Conservation (phyloP, 2,888 invertebrate genomes). For the Campaea margaritaria region DNA sequence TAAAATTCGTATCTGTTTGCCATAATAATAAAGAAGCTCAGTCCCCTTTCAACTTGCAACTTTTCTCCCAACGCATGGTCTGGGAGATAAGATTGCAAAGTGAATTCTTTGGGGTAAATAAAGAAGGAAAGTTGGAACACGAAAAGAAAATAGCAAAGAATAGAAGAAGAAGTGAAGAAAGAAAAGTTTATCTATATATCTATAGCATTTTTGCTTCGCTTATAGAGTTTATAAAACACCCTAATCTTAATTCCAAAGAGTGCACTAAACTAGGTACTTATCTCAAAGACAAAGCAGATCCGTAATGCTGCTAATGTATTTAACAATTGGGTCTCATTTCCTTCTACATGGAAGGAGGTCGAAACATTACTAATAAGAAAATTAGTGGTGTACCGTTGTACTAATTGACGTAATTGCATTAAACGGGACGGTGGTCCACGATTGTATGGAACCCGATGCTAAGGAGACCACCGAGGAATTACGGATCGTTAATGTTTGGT, state of each 20-base stretch:
- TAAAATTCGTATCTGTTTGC: too few relatives aligned
- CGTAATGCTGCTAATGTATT: not conserved
- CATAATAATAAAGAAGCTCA: too few relatives aligned
- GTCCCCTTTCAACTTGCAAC: too few relatives aligned
- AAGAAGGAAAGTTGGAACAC: too few relatives aligned
- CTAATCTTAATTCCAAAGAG: not conserved
- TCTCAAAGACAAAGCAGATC: constrained; percentile 13
- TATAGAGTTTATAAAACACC: not conserved
- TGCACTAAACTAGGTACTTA: not conserved
- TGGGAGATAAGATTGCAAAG: too few relatives aligned
- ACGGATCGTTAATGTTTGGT: not conserved
- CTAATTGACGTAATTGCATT: constrained; percentile 44
- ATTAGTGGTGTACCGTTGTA: constrained; percentile 25
- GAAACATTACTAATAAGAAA: constrained; percentile 31
- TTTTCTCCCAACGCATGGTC: too few relatives aligned
- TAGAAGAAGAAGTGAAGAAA: too few relatives aligned
- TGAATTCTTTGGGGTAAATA: too few relatives aligned
- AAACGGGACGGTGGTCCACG: constrained; percentile 32
- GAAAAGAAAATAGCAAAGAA: too few relatives aligned
- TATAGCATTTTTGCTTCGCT: not conserved
- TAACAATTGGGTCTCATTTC: constrained; percentile 29
- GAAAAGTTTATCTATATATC: too few relatives aligned
- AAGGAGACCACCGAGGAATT: constrained; percentile 28
- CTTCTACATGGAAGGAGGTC: constrained; percentile 30
- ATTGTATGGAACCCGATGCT: constrained; percentile 31